phyloP scores from a whole-genome alignment of 2,113 vertebrate genomes.

The Scomber japonicus region DNA sequence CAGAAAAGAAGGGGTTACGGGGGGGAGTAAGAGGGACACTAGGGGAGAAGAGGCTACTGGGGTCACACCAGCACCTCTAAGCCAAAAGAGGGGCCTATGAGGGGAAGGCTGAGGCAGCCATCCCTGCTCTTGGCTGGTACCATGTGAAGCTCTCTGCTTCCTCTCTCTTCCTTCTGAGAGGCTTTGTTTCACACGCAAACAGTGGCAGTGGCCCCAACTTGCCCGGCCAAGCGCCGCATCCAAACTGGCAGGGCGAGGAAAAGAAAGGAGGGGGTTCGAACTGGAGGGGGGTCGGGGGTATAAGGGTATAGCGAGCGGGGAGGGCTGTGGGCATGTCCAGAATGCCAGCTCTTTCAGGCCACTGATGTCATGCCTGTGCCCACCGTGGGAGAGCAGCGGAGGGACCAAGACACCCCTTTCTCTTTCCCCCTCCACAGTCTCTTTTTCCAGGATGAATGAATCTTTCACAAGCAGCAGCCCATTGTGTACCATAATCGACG shows the following conservation, averaged over 20 bases:
- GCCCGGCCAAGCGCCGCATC: constrained; percentile 78
- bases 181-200: constrained; percentile 86
- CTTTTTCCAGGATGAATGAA: constrained; percentile 85
- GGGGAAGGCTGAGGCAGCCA: constrained; percentile 73
- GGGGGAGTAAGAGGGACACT: constrained; percentile 70
- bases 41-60: constrained; percentile 65
- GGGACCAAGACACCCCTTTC: constrained; percentile 76
- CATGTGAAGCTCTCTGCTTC: constrained; percentile 87
- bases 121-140: constrained; percentile 81
- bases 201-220: constrained; percentile 83
- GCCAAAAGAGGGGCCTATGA: constrained; percentile 78
- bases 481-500: constrained; percentile 86
- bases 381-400: constrained; percentile 87
- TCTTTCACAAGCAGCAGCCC: constrained; percentile 84
- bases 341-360: constrained; percentile 84
- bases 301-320: constrained; percentile 61
- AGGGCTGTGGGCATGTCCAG: constrained; percentile 78
- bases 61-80: constrained; percentile 72
- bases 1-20: constrained; percentile 74
- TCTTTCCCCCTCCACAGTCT: constrained; percentile 69
- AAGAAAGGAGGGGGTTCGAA: constrained; percentile 54
- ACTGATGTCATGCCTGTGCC: constrained; percentile 88
- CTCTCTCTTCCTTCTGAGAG: constrained; percentile 82
- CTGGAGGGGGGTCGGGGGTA: constrained; percentile 46
- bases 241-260: constrained; percentile 79